phyloP scores from a whole-genome alignment of 1,140 invertebrate species.

The Drosophila equinoxialis region DNA sequence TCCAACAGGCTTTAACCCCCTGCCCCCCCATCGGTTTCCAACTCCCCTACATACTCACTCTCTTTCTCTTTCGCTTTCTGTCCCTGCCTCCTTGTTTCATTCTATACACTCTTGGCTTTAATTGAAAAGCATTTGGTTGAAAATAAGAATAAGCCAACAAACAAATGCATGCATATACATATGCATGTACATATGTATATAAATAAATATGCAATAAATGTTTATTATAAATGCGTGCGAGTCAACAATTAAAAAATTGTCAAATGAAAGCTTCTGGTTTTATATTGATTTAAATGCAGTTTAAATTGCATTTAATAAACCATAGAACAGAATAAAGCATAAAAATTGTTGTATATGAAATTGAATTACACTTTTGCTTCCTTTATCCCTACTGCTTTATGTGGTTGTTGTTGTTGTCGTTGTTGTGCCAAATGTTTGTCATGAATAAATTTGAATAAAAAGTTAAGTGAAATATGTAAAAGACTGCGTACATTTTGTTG shows the following conservation, averaged over 20 bases:
- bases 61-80: constrained; percentile 15
- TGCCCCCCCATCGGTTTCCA: neutral
- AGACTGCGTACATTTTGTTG: neutral
- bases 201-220: constrained; percentile 29
- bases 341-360: constrained; percentile 27
- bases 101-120: constrained; percentile 39
- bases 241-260: constrained; percentile 60
- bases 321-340: constrained; percentile 9
- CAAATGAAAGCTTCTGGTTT: constrained; percentile 32
- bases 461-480: constrained; percentile 7
- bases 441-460: constrained; percentile 14
- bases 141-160: constrained; percentile 26
- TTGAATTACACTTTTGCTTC: constrained; percentile 10
- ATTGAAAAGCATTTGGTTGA: constrained; percentile 66
- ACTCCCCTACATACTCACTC: neutral
- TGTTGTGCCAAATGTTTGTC: neutral
- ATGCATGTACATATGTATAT: neutral
- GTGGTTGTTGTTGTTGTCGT: neutral
- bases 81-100: no score
- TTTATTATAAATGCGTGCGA: constrained; percentile 43
- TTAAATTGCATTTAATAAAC: constrained; percentile 77
- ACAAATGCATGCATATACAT: neutral
- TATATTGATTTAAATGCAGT: constrained; percentile 68
- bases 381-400: neutral
- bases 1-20: constrained; percentile 45